These are phyloP conservation scores for Rhinoderma darwinii DNA, from an alignment of 2,113 vertebrate species.

Conservation along the genomic window DNA sequence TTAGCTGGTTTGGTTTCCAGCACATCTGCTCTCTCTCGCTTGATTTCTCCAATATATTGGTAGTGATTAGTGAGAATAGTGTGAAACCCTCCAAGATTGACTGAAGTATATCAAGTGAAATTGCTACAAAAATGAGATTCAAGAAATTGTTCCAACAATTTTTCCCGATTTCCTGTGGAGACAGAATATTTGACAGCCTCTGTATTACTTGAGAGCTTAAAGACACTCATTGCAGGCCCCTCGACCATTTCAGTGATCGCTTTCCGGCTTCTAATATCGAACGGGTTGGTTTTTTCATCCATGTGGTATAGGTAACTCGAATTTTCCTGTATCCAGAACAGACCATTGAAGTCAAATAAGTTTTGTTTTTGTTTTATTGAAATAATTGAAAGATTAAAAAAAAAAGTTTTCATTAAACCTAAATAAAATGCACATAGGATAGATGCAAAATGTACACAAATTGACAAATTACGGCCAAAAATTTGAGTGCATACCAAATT, in stretches of 20 bases:
- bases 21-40: conserved; percentile 26
- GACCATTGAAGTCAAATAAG: too few species aligned
- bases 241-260: background rate
- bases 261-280: background rate
- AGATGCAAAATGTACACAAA: background rate
- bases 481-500: too few species aligned
- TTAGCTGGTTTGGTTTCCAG: conserved; percentile 25
- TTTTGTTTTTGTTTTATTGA: too few species aligned
- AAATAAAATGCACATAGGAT: background rate
- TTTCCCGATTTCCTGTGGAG: background rate
- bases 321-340: too few species aligned
- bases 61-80: conserved; percentile 34
- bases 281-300: background rate
- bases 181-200: conserved; percentile 16
- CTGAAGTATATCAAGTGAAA: conserved; percentile 40
- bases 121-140: conserved; percentile 46
- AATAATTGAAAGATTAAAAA: too few species aligned
- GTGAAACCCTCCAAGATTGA: conserved; percentile 33
- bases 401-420: too few species aligned
- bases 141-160: conserved; percentile 41
- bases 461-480: too few species aligned
- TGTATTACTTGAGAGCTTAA: background rate
- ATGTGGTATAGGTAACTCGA: too few species aligned
- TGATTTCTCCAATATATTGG: conserved; percentile 29
- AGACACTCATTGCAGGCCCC: background rate